These are phyloP conservation scores for Tenthredo amoena DNA, from an alignment of 2,888 invertebrate genomes.

Conservation along the genomic window DNA sequence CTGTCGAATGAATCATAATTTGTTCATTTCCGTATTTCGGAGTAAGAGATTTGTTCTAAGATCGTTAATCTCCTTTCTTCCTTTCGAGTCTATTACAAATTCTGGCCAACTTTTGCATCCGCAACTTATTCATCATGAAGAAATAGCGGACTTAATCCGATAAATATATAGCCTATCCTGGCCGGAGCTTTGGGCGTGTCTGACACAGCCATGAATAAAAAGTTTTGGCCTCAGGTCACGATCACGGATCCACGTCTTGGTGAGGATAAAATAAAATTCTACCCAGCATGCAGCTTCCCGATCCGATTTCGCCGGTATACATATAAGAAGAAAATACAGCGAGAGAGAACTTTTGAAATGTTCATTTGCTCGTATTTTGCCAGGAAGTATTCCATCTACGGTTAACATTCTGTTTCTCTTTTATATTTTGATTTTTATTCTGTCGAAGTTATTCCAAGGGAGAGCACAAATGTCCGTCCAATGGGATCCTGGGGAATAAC, in stretches of 20 bases:
- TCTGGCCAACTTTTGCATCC: background rate
- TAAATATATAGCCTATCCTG: background rate
- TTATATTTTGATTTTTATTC: background rate
- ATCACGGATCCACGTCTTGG: constrained; percentile 10
- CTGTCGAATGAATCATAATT: background rate
- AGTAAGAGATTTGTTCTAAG: too few relatives aligned
- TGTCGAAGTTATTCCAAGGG: background rate
- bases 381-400: background rate
- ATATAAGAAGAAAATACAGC: background rate
- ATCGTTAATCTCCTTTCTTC: background rate
- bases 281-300: background rate
- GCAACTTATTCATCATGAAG: background rate
- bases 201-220: constrained; percentile 17
- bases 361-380: background rate
- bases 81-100: background rate
- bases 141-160: background rate
- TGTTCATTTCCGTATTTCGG: background rate
- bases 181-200: constrained; percentile 2
- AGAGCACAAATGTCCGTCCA: background rate
- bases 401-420: background rate
- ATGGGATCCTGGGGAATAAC: background rate
- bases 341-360: background rate
- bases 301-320: background rate
- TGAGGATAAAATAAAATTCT: constrained; percentile 13
- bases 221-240: constrained; percentile 23